Evolutionary conservation across 2,113 vertebrate genomes (phyloP).

Genomic region (Psittacula cyanocephala): DNA sequence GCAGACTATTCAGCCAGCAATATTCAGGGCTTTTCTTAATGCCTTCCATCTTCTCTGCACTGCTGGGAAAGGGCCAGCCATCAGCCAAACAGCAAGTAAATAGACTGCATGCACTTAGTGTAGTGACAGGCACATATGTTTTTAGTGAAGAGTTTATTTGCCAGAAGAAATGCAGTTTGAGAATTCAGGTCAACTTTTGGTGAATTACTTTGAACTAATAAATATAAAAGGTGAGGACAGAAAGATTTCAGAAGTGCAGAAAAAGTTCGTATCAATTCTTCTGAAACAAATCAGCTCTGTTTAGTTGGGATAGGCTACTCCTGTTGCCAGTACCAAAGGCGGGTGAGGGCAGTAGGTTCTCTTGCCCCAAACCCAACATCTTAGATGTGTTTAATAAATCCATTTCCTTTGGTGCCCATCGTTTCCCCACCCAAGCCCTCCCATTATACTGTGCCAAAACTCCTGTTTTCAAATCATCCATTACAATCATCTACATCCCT

Average conservation of each 20-base stretch:
- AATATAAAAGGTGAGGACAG: conserved; percentile 39
- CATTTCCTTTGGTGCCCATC: background rate
- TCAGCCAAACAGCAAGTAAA: conserved; percentile 38
- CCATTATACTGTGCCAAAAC: background rate
- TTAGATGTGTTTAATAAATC: background rate
- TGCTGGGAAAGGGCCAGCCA: conserved; percentile 34
- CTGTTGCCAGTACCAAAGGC: background rate
- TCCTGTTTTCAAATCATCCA: background rate
- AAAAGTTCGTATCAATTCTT: background rate
- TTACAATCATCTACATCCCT: background rate
- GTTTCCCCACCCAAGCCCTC: rapidly evolving
- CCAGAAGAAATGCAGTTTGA: conserved; percentile 35
- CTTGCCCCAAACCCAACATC: background rate
- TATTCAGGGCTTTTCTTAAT: conserved; percentile 49
- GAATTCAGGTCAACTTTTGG: conserved; percentile 42
- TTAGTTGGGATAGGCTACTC: background rate
- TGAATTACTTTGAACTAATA: conserved; percentile 36
- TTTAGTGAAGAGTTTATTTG: conserved; percentile 58
- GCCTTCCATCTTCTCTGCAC: conserved; percentile 35
- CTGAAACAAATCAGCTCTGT: background rate
- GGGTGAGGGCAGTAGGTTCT: background rate
- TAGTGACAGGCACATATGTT: conserved; percentile 37
- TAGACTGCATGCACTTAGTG: background rate
- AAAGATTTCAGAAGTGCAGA: conserved; percentile 31
- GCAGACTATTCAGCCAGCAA: conserved; percentile 10